Evolutionary conservation across 1,140 invertebrate genomes (phyloP).

Genomic region (Papilio glaucus): DNA sequence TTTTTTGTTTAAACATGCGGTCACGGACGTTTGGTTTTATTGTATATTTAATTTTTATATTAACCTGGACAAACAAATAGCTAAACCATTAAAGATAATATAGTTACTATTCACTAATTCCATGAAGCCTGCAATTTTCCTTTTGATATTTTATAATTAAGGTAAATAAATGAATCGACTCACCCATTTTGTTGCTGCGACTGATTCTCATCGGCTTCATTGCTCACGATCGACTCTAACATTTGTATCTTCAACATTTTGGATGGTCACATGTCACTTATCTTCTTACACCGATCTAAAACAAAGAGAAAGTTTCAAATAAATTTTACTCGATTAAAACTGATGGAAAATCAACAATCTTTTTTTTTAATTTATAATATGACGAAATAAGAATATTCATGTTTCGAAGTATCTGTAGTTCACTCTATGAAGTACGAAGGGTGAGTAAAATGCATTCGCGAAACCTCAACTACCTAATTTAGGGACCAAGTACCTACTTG

Average conservation of each 20-base stretch:
- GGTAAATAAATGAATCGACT: conserved; percentile 48
- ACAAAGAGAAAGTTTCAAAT: no score
- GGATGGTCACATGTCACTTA: conserved; percentile 72
- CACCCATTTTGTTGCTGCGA: conserved; percentile 73
- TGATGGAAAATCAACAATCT: no score
- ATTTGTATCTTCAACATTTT: conserved; percentile 81
- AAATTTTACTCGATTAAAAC: no score
- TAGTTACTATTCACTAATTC: no score
- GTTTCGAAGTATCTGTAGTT: not conserved
- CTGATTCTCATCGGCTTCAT: conserved; percentile 73
- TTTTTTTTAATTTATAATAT: not conserved
- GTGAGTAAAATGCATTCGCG: not conserved
- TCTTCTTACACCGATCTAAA: conserved; percentile 39
- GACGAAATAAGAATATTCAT: not conserved
- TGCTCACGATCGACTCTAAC: conserved; percentile 79
- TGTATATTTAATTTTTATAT: no score
- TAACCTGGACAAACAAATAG: no score
- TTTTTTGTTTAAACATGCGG: no score
- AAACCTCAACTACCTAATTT: conserved; percentile 6
- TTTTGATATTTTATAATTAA: no score
- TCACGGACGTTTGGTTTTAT: no score
- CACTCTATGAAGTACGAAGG: not conserved
- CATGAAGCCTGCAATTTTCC: no score
- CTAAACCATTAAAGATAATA: no score
- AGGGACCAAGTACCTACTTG: conserved; percentile 16